phyloP scores from a whole-genome alignment of 2,797 vertebrate species.

The Chelidonichthys spinosus region DNA sequence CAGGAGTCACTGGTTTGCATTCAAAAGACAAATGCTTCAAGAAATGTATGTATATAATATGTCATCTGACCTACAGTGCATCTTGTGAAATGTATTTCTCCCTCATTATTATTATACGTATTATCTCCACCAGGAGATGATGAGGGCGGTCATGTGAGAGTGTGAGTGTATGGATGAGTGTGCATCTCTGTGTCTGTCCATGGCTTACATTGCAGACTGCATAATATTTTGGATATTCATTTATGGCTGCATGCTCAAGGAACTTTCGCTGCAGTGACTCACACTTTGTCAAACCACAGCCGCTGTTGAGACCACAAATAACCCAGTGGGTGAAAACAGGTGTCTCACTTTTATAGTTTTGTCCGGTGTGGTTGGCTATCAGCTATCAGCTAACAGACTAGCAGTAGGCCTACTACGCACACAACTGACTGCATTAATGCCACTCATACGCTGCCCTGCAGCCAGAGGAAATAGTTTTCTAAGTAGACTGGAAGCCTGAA shows the following conservation, averaged over 20 bases:
- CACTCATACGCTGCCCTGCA: too few species aligned
- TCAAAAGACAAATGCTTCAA: not conserved
- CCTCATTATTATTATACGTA: not conserved
- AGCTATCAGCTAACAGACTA: too few species aligned
- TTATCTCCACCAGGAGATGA: not conserved
- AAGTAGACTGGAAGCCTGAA: too few species aligned
- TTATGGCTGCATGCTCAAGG: not conserved
- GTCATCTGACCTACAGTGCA: not conserved
- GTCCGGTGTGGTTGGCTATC: too few species aligned
- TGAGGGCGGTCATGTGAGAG: not conserved
- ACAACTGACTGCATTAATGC: too few species aligned
- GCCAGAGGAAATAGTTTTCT: too few species aligned
- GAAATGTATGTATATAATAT: not conserved
- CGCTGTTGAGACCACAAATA: too few species aligned
- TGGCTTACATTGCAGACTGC: not conserved
- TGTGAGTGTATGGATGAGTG: not conserved
- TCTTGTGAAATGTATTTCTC: not conserved
- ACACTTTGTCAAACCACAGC: too few species aligned
- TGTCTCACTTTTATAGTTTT: too few species aligned
- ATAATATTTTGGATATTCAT: not conserved
- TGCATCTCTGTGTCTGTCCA: slow-evolving; percentile 1
- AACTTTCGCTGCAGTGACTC: too few species aligned
- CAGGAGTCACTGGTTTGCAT: not conserved
- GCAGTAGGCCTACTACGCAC: not conserved
- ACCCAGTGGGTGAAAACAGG: too few species aligned